phyloP scores from a whole-genome alignment of 2,888 invertebrate genomes.

The Theretra japonica region DNA sequence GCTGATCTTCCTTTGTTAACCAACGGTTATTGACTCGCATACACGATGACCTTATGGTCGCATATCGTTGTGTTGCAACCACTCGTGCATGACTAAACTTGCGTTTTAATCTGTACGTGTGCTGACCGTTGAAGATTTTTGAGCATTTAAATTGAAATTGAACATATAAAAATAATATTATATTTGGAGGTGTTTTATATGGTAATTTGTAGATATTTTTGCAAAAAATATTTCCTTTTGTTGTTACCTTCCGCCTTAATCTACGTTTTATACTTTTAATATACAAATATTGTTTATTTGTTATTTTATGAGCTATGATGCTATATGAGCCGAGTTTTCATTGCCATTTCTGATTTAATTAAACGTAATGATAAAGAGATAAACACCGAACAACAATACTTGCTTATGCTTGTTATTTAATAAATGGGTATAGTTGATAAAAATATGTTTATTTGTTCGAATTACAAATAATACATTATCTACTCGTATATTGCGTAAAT shows the following conservation, averaged over 20 bases:
- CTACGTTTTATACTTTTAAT: no score
- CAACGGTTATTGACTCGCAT: conserved; percentile 35
- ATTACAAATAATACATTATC: neutral
- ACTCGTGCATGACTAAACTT: conserved; percentile 49
- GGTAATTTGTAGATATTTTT: no score
- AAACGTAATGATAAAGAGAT: no score
- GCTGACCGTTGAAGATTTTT: neutral
- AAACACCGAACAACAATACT: no score
- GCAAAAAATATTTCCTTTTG: no score
- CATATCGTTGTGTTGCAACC: conserved; percentile 39
- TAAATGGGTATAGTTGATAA: neutral
- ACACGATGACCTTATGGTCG: conserved; percentile 43
- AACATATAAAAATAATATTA: neutral
- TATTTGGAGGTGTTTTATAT: no score
- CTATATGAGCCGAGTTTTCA: no score
- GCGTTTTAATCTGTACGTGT: conserved; percentile 25
- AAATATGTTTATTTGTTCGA: neutral
- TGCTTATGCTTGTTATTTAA: no score
- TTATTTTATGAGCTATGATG: no score
- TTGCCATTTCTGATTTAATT: no score
- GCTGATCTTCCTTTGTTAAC: conserved; percentile 6
- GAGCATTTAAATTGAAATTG: neutral
- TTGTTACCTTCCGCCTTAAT: no score
- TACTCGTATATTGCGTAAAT: neutral
- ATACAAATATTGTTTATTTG: no score